phyloP scores from a whole-genome alignment of 2,888 invertebrate species.

The Sussaba pulchella region DNA sequence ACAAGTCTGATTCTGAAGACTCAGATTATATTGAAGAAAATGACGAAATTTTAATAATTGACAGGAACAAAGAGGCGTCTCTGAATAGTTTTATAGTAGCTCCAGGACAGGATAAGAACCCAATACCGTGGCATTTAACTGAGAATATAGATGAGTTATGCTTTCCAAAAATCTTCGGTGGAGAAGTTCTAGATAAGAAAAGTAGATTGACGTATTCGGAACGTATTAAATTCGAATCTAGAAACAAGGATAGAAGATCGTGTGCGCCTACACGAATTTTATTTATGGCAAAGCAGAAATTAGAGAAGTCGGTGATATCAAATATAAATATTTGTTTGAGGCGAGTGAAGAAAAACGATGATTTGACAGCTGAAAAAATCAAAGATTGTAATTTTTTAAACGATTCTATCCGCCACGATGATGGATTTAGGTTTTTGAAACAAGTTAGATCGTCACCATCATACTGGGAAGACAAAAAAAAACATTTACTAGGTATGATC shows the following conservation, averaged over 20 bases:
- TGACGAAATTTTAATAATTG: conserved; percentile 68
- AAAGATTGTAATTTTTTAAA: conserved; percentile 37
- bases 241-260: conserved; percentile 51
- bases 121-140: conserved; percentile 70
- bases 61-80: conserved; percentile 62
- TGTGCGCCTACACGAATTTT: conserved; percentile 48
- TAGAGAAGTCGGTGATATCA: conserved; percentile 57
- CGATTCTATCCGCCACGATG: conserved; percentile 41
- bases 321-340: conserved; percentile 66
- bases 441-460: conserved; percentile 79
- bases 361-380: conserved; percentile 19
- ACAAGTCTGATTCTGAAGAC: neutral
- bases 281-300: conserved; percentile 67
- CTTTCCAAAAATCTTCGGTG: conserved; percentile 70
- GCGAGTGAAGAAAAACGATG: conserved; percentile 50
- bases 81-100: conserved; percentile 67
- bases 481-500: conserved; percentile 82
- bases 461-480: conserved; percentile 80
- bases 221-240: conserved; percentile 57
- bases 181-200: conserved; percentile 43
- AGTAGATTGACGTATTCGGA: conserved; percentile 42
- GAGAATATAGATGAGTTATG: conserved; percentile 71
- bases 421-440: conserved; percentile 69
- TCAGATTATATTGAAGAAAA: conserved; percentile 24
- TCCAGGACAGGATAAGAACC: conserved; percentile 72